Evolutionary conservation across 1,140 invertebrate species (phyloP).

Genomic region (Lepidurus arcticus): DNA sequence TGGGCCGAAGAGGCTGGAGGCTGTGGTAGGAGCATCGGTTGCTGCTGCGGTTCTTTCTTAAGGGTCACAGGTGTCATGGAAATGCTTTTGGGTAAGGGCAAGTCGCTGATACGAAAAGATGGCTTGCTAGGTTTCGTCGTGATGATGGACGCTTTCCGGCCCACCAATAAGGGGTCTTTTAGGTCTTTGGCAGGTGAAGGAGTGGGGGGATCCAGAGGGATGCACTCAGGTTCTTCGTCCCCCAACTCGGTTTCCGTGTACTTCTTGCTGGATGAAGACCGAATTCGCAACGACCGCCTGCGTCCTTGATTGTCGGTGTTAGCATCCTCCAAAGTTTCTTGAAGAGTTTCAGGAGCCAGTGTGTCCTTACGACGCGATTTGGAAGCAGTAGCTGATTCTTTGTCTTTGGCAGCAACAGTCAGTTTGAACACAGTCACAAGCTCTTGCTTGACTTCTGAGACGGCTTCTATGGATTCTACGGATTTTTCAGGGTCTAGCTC

Average conservation of each 20-base stretch:
- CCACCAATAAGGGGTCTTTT: background rate
- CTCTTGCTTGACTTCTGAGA: background rate
- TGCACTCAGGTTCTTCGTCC: background rate
- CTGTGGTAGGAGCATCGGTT: background rate
- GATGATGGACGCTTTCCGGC: background rate
- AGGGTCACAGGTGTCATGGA: background rate
- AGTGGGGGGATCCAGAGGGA: background rate
- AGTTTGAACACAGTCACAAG: no score
- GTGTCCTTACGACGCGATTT: conserved; percentile 8
- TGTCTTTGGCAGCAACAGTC: background rate
- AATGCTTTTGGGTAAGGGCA: background rate
- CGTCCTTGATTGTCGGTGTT: background rate
- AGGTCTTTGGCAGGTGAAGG: conserved; percentile 7
- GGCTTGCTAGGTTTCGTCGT: background rate
- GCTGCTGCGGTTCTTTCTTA: background rate
- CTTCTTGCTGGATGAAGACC: background rate
- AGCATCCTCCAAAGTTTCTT: background rate
- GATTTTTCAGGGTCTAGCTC: background rate
- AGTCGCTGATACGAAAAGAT: background rate
- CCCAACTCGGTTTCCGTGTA: background rate
- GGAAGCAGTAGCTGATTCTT: background rate
- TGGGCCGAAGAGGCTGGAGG: background rate
- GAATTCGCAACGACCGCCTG: background rate
- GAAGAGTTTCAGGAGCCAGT: background rate
- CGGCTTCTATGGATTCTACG: background rate